Evolutionary conservation across 2,797 vertebrate genomes (phyloP), one percentile per base, ranked within the genome.

Genomic region (Sebastes taczanowskii): DNA sequence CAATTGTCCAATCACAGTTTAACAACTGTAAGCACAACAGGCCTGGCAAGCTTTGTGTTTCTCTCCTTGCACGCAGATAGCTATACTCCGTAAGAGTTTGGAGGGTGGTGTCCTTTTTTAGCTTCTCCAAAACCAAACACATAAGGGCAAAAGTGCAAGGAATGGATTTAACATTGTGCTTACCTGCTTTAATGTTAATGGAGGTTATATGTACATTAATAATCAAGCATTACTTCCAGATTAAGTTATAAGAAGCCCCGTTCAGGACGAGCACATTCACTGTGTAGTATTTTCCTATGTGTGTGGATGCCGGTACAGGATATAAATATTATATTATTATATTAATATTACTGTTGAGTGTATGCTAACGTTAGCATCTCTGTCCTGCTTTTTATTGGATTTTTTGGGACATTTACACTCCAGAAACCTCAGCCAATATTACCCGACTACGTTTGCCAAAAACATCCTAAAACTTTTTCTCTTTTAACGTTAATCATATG

Each of bases 1-100:
- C 25, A 59, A 20, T 30, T 63, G 58, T 66, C 27, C 65, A 65
- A 55, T 69, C 65, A 70, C 23, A 52, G 52, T 20, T 70, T 52
- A 67, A 46, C 30, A 78, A 27, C n/a, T 75, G n/a, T 60, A 53
- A 60, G 55, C 67, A 22, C 49, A 49, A 49, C 46, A 49, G 46
- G 46, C 46, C 18, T 49, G 46, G 46, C 46, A 49, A 49, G 46
- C 46, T 70, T 72, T 76, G 34, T 52, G 5, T 53, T 42, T 71
- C 32, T 65, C 11, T 14, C 16, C 55, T 61, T 25, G 49, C 69
- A 49, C 42, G 13, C 0, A 52, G 2, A 52, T 20, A 52, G 42
- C 42, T 46, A 46, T 46, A 46, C 42, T 46, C 42, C 7, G 3
- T 46, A 46, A 46, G 42, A 46, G n/a, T 7, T 49, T 53, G 32